A percentile compares a stretch with the other conserved stretches of the same genome.
phyloP scores from a whole-genome alignment of 2,888 invertebrate species.

The Sinohyriopsis cumingii region DNA sequence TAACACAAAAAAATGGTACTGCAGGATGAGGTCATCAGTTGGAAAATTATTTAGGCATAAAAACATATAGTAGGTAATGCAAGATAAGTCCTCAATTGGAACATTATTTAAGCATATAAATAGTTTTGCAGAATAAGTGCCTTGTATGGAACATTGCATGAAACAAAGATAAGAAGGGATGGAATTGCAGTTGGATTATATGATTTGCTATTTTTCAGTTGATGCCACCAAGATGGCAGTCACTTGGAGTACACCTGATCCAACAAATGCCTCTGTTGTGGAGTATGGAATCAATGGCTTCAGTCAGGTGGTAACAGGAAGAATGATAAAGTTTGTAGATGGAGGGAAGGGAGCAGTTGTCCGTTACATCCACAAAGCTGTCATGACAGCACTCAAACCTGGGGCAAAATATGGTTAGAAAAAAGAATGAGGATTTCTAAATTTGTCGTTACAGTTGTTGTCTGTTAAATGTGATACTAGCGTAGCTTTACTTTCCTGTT shows the following conservation, averaged over 20 bases:
- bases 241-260: constrained; percentile 63
- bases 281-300: constrained; percentile 43
- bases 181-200: background rate
- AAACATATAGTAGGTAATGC: too few relatives aligned
- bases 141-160: too few relatives aligned
- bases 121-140: too few relatives aligned
- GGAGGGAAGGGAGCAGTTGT: constrained; percentile 52
- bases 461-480: too few relatives aligned
- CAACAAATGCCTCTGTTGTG: constrained; percentile 45
- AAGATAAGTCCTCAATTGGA: too few relatives aligned
- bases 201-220: constrained; percentile 26
- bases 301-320: constrained; percentile 40
- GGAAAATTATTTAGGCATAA: too few relatives aligned
- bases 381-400: constrained; percentile 50
- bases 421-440: background rate
- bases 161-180: too few relatives aligned
- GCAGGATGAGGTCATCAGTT: too few relatives aligned
- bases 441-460: too few relatives aligned
- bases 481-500: too few relatives aligned
- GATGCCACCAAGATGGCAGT: constrained; percentile 57
- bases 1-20: too few relatives aligned
- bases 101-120: too few relatives aligned
- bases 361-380: constrained; percentile 65
- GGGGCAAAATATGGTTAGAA: constrained; percentile 60
- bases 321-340: constrained; percentile 61